Evolutionary conservation across 2,797 vertebrate species (phyloP).

Genomic region (Cercopithecus petaurista): DNA sequence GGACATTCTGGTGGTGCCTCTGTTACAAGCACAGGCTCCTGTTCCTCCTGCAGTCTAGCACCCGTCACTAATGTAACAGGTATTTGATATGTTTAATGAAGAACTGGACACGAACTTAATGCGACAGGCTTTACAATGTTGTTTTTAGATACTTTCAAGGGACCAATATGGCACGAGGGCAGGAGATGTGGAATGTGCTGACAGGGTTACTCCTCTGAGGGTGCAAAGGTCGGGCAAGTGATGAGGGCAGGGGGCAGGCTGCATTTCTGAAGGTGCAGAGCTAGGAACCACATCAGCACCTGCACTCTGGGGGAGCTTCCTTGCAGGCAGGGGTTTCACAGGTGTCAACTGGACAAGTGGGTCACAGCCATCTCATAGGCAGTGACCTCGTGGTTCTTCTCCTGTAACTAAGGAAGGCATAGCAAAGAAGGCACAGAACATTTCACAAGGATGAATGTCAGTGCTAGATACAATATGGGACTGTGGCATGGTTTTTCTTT

Average conservation of each 20-base stretch:
- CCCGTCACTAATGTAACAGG: neutral
- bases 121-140: neutral
- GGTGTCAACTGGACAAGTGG: too few relatives aligned
- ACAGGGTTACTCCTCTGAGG: accelerated
- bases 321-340: neutral
- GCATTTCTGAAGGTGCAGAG: neutral
- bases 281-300: neutral
- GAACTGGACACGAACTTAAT: neutral
- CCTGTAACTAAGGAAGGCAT: neutral
- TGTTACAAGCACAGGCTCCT: accelerated
- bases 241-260: accelerated
- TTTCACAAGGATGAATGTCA: neutral
- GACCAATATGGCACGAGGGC: too few relatives aligned
- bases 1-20: too few relatives aligned
- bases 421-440: neutral
- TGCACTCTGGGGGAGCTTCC: accelerated
- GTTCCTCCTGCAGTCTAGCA: too few relatives aligned
- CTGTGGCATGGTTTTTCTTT: neutral
- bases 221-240: accelerated
- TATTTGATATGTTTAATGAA: neutral
- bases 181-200: neutral
- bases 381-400: neutral
- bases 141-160: neutral
- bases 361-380: neutral
- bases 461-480: too few relatives aligned